phyloP scores from a whole-genome alignment of 1,140 invertebrate species.

The Octopus bimaculoides region DNA sequence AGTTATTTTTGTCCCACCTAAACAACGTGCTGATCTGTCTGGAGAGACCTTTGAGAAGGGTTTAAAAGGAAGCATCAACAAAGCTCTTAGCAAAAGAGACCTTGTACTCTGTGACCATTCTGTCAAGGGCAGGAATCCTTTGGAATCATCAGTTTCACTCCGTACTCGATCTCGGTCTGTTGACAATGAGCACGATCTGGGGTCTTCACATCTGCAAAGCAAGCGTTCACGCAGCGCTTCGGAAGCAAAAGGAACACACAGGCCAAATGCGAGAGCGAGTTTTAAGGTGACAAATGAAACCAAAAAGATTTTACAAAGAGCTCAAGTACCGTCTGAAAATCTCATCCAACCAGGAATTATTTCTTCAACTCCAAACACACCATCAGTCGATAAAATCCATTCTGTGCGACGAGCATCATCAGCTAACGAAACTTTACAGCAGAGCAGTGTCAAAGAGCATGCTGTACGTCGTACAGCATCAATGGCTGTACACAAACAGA shows the following conservation, averaged over 20 bases:
- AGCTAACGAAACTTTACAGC: background rate
- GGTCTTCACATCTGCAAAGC: background rate
- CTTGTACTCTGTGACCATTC: too few relatives aligned
- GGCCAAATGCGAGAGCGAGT: background rate
- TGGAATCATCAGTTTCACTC: too few relatives aligned
- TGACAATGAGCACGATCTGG: too few relatives aligned
- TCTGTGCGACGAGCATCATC: background rate
- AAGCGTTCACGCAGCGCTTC: background rate
- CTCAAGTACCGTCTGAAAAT: background rate
- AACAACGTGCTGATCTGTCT: too few relatives aligned
- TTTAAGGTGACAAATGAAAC: background rate
- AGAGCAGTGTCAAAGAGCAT: background rate
- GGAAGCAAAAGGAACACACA: background rate
- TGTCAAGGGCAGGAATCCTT: too few relatives aligned
- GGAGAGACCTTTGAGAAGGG: too few relatives aligned
- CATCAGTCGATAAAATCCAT: background rate
- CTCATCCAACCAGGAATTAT: background rate
- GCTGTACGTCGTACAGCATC: background rate
- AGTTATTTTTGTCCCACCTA: slow-evolving; percentile 19
- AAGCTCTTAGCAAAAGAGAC: too few relatives aligned
- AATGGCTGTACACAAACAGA: background rate
- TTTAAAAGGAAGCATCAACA: too few relatives aligned
- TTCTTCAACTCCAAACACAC: background rate
- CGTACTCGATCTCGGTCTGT: too few relatives aligned
- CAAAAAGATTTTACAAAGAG: background rate